phyloP scores from a whole-genome alignment of 2,113 vertebrate species.

The Donacobius atricapilla region DNA sequence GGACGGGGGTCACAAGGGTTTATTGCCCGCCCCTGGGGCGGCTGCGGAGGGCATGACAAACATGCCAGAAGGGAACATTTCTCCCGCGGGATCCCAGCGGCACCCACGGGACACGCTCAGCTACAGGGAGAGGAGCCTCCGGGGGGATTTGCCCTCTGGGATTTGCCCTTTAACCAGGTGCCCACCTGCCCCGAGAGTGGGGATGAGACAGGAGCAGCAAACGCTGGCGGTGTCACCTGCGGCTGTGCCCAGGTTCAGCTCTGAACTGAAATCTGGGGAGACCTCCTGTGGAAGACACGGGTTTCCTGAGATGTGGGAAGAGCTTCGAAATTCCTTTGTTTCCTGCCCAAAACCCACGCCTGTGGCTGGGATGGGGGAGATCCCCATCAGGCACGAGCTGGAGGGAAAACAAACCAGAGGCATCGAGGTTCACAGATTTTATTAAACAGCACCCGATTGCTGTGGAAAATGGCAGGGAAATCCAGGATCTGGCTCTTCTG shows the following conservation, averaged over 20 bases:
- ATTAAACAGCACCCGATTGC: not conserved
- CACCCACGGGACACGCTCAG: fast-evolving
- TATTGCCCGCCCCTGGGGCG: fast-evolving
- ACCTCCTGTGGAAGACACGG: fast-evolving
- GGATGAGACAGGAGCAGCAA: not conserved
- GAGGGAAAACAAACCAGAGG: not conserved
- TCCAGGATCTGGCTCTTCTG: not conserved
- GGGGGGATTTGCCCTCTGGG: fast-evolving
- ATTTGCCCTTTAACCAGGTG: not conserved
- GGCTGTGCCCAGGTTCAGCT: not conserved
- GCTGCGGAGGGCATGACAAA: not conserved
- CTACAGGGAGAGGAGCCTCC: not conserved
- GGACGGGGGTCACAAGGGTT: fast-evolving
- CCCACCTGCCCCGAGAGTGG: fast-evolving
- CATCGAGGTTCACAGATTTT: not conserved
- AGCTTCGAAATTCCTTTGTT: not conserved
- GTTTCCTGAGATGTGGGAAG: not conserved
- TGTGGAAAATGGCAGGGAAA: fast-evolving
- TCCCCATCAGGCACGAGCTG: not conserved
- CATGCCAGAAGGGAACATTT: fast-evolving
- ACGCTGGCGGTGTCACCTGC: fast-evolving
- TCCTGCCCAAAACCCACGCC: not conserved
- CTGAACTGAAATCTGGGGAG: not conserved
- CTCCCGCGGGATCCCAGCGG: not conserved
- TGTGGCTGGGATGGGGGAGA: not conserved